Evolutionary conservation across 2,888 invertebrate species (phyloP), one percentile per base, ranked within the genome.

Genomic region (Heliconius ethilla): DNA sequence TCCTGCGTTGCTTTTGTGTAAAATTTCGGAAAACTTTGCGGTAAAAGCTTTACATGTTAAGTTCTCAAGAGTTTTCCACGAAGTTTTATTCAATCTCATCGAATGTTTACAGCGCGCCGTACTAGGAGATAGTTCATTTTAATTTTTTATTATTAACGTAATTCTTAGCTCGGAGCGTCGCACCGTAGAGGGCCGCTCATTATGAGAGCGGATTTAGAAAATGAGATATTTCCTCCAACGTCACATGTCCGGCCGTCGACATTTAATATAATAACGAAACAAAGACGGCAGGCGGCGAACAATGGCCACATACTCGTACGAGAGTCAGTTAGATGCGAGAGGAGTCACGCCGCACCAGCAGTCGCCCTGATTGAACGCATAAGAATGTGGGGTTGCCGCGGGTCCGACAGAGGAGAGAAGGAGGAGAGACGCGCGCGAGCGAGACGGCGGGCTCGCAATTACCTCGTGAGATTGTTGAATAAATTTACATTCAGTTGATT

Each of bases 401-500:
- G 84, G 87, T 83, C 88, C 76, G 83, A 82, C 82, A 78, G 88
- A 84, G 88, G 0, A 88, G 80, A 79, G 77, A 81, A 82, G 83
- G 22, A 22, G 55, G n/a, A n/a, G 62, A 89, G 79, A 78, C 77
- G 81, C 82, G 83, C 78, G 79, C 81, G 87, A 91, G 84, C 80
- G 89, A 85, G 91, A 90, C 82, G 85, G 82, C 85, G 83, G 84
- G 85, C 90, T 89, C 92, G 93, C 94, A 94, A 94, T 94, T 94
- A 94, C 94, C 92, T 91, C 90, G 91, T 93, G 93, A 94, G 94
- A 94, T 93, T 94, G 93, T 94, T 93, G 94, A 94, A 94, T 94
- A 94, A 93, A 94, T 94, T 94, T 94, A 94, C 94, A 94, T 94
- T 93, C 90, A 92, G 92, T 92, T 94, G 94, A 94, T 94, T 94